Base-by-base conservation (phyloP, 1,140 invertebrate genomes). In the Drosophila funebris region DNA sequence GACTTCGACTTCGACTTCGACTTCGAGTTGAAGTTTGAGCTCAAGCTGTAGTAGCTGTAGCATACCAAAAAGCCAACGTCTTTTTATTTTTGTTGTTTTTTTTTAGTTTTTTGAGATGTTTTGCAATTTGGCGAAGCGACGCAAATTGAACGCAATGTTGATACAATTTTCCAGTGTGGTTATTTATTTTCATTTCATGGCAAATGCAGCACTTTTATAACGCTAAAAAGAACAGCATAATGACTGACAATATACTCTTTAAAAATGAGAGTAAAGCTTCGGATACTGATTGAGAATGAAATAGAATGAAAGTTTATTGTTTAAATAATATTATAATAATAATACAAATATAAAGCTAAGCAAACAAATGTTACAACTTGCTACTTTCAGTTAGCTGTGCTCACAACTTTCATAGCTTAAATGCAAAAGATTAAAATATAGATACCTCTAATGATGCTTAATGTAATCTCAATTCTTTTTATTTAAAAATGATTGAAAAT, bases 131-230 rank as follows among this genome's bases (percentile, higher is more conserved):
- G 41, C 81, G 77, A 84, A 85, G 80, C 68, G 57, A 63, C 46
- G 50, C 56, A 75, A 85, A 87, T 87, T 81, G 70, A 87, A 88
- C 71, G 67, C 83, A 76, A 78, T 78, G 67, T 74, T 82, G 83
- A 70, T 88, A 88, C 75, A 88, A 69, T 82, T 87, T 85, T 68
- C n/a, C 44, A 74, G 48, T 63, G 41, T 52, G 7, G 4, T 50
- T 61, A 62, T 75, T 62, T 62, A 44, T 53, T 73, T 73, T 70
- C 57, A 53, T 70, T 73, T 56, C 18, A 39, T 54, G 54, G 53
- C 62, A 61, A 54, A 52, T 37, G 54, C 63, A 64, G 61, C 50
- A 64, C 43, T 58, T 44, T 18, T 27, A 57, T 27, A 22, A 57
- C 24, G 22, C 22, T 13, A 1, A 16, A 20, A 20, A 4, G n/a